Percentiles rank a stretch among this genome's conserved stretches.
Evolutionary conservation across 92 coral and sea anemone genomes (phyloP).

Genomic region (Epizoanthus rinbou): DNA sequence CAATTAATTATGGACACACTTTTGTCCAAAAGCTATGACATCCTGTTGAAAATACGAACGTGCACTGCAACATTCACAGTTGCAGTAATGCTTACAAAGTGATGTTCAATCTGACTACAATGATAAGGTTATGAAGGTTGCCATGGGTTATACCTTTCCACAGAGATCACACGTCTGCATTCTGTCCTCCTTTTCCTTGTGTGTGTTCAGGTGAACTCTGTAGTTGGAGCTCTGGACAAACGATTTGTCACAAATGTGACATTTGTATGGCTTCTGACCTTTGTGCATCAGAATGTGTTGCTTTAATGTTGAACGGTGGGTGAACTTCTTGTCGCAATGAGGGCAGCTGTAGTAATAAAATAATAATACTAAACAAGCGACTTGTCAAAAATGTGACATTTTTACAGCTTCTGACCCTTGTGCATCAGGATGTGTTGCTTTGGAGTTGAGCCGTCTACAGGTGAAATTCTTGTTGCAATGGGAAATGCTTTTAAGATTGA

Average conservation of each 20-base stretch:
- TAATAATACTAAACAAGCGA: constrained; percentile 30
- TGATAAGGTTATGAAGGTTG: too few relatives aligned
- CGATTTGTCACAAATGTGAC: constrained; percentile 66
- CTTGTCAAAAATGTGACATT: constrained; percentile 69
- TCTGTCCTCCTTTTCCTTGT: constrained; percentile 73
- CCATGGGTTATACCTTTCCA: constrained; percentile 47
- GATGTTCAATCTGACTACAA: too few relatives aligned
- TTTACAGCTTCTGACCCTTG: constrained; percentile 66
- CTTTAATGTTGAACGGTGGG: constrained; percentile 75
- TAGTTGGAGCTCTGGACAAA: constrained; percentile 76
- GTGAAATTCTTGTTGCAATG: constrained; percentile 69
- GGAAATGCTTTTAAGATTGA: too few relatives aligned
- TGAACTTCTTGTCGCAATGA: constrained; percentile 66
- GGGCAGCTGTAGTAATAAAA: constrained; percentile 50
- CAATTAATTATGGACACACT: too few relatives aligned
- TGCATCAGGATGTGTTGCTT: constrained; percentile 69
- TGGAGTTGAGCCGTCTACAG: constrained; percentile 66
- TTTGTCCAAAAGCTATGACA: too few relatives aligned
- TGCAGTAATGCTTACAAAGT: too few relatives aligned
- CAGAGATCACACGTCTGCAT: constrained; percentile 75
- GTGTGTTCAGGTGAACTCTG: constrained; percentile 64
- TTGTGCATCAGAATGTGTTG: constrained; percentile 65
- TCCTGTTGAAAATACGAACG: too few relatives aligned
- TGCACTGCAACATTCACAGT: too few relatives aligned
- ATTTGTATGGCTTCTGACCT: constrained; percentile 70